Base-by-base conservation (phyloP, 2,797 vertebrate genomes). In the Synaphobranchus kaupii region DNA sequence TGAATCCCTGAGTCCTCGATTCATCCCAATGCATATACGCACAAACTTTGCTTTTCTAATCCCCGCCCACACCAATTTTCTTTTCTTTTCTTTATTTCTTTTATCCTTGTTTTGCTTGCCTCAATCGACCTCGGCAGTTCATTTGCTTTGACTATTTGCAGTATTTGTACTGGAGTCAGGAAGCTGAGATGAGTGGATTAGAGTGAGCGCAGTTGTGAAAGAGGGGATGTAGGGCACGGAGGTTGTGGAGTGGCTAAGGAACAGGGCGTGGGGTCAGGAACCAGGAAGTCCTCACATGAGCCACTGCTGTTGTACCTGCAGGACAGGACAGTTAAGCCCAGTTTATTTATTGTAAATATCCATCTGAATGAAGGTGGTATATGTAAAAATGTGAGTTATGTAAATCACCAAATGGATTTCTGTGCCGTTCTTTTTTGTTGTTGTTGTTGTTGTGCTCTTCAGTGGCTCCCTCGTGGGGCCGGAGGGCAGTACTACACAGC, bases 151-250 rank as follows among this genome's bases (percentile, higher is more conserved):
- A 48, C 78, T 50, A 20, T n/a, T 50, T 28, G 8, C 47, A 9
- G 22, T 81, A 8, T 81, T 81, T 81, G 47, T 50, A 13, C n/a
- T 48, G 78, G 78, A 81, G 44, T 50, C 44, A 50, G 47, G 78
- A 81, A 50, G 44, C 28, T 25, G 20, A 81, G 78, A 81, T n/a
- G 78, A 81, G 78, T 50, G 78, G 78, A 50, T 81, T 81, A 81
- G 34, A 4, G 66, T 0, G 28, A 78, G 31, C 34, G 31, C 34
- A 15, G 39, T 48, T 7, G 44, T 80, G 76, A 80, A 80, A 47
- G 15, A 7, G 5, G 44, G 22, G 47, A 81, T 50, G 78, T 81
- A 50, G 78, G 78, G 47, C 78, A n/a, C 3, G 44, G 78, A 8
- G 44, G 25, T 50, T 47, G 44, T 7, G 47, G 78, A 12, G 78